These are phyloP conservation scores for Thripadectes ignobilis DNA, from an alignment of 2,797 vertebrate species.

Conservation along the genomic window DNA sequence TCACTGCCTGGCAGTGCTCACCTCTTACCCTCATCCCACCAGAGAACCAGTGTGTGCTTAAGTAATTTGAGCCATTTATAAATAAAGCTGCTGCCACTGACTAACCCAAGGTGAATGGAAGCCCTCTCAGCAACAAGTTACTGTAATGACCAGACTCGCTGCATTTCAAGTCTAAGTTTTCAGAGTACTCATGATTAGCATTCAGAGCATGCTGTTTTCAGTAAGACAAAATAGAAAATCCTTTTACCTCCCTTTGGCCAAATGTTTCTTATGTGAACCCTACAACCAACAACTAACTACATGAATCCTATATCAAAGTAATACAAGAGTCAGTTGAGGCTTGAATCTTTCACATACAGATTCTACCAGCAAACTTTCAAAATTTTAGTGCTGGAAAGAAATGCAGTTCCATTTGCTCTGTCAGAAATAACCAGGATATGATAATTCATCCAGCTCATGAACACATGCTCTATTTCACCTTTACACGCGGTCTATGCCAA, in stretches of 20 bases:
- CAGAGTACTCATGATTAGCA: neutral
- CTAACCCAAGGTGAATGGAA: neutral
- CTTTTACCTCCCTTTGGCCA: neutral
- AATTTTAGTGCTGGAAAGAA: neutral
- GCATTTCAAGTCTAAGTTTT: neutral
- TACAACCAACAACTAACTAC: neutral
- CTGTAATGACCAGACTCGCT: neutral
- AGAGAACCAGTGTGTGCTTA: fast-evolving
- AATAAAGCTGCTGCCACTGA: neutral
- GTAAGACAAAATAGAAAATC: neutral
- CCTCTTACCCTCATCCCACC: neutral
- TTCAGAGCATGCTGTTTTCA: neutral
- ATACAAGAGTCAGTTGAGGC: neutral
- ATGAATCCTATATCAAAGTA: neutral
- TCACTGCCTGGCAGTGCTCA: neutral
- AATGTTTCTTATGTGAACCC: neutral
- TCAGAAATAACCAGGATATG: neutral
- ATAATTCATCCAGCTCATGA: neutral
- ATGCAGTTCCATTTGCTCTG: neutral
- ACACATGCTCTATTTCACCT: neutral
- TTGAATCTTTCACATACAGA: neutral
- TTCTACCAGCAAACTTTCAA: neutral
- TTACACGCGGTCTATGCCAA: neutral
- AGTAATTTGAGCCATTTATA: neutral
- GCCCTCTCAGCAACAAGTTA: neutral